Conservation (phyloP, 1,140 invertebrate genomes). For the Coelopa frigida region DNA sequence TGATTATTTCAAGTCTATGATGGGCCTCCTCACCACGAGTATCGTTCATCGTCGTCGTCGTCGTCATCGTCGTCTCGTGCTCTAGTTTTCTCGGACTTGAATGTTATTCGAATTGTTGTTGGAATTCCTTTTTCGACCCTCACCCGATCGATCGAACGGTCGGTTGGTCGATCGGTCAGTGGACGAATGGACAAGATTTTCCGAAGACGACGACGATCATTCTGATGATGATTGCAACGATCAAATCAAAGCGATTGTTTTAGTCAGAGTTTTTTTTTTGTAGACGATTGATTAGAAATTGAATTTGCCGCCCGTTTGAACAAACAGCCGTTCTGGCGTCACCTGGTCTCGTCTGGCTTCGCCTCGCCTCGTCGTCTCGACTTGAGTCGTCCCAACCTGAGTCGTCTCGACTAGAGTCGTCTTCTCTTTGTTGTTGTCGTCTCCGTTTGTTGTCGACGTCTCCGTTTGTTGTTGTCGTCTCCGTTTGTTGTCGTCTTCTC, state of each 20-base stretch:
- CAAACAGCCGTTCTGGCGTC: too few species aligned
- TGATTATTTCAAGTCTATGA: too few species aligned
- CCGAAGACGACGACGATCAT: too few species aligned
- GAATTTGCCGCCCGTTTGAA: too few species aligned
- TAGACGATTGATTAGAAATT: too few species aligned
- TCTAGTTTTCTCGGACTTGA: not conserved
- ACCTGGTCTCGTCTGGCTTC: too few species aligned
- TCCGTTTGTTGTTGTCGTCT: not conserved
- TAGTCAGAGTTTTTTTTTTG: too few species aligned
- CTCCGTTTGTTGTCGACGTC: not conserved
- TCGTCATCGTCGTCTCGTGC: not conserved
- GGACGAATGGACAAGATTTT: not conserved
- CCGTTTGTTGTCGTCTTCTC: not conserved
- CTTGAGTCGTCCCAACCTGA: too few species aligned
- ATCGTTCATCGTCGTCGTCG: not conserved
- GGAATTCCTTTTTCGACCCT: not conserved
- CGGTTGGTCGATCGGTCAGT: not conserved
- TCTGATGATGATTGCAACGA: too few species aligned
- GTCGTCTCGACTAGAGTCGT: not conserved
- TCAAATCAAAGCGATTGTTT: too few species aligned
- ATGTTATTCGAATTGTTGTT: conserved; percentile 7
- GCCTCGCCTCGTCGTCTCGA: too few species aligned
- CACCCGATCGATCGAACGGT: not conserved
- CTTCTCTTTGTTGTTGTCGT: not conserved
- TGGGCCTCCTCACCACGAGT: too few species aligned